Base-by-base conservation (phyloP, 2,888 invertebrate species). In the Dione vanillae region DNA sequence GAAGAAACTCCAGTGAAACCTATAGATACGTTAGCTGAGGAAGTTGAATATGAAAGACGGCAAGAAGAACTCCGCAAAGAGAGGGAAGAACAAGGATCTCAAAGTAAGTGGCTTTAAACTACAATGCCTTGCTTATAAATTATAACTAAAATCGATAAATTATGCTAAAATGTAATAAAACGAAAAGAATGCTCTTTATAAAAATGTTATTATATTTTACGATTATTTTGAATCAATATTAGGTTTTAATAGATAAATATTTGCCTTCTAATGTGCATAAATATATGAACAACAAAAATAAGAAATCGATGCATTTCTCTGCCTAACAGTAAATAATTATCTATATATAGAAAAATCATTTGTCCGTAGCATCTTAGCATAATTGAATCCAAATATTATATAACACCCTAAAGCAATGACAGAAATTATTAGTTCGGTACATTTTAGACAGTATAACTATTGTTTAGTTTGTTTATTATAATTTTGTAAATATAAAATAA, bases 31-130 rank as follows among this genome's bases (percentile, higher is more conserved):
- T 75, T 93, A 41, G 90, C 86, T 1, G 92, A 92, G 14, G 93
- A 93, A 72, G 92, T 92, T 67, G 91, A 90, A 76, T 93, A 93
- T 67, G 92, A 92, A 67, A 87, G 83, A 71, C 84, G 83, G 7
- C 93, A 93, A 73, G 90, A 91, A 70, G 85, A 90, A 69, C 75
- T 90, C 35, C 84, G 88, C 5, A 82, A 81, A 41, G 86, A 91
- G 74, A 83, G 87, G 69, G 90, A 85, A 49, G 80, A 89, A 65
- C 61, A 73, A 68, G 70, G 62, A 11, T 88, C 90, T 12, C 89
- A 92, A 78, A 84, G 93, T 93, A 80, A 92, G 92, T 91, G 19
- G 37, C 66, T 45, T 54, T 41, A 16, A 43, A 27, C 2, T 61
- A 14, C 20, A 20, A 9, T 61, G 19, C 11, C 9, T 27, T 43